These are phyloP conservation scores for Tetrao urogallus DNA, from an alignment of 2,113 vertebrate species.

Conservation along the genomic window DNA sequence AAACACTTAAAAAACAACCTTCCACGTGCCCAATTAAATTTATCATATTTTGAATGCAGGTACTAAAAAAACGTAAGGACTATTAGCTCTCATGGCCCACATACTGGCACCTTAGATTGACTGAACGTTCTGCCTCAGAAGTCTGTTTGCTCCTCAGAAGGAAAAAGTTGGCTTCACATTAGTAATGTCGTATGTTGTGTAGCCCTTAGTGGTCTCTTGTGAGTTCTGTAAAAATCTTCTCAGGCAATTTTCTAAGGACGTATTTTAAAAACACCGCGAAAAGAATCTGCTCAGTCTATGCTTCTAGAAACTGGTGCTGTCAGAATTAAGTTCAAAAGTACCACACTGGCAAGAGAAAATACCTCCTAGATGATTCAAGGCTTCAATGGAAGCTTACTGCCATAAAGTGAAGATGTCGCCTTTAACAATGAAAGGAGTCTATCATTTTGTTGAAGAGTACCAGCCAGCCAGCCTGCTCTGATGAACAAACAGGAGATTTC, in stretches of 20 bases:
- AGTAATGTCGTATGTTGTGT: neutral
- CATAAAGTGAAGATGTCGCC: neutral
- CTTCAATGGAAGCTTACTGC: neutral
- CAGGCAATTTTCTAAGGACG: neutral
- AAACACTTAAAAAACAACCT: neutral
- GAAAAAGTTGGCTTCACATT: neutral
- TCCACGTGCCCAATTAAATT: neutral
- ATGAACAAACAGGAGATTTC: neutral
- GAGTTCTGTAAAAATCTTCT: neutral
- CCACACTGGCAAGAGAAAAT: neutral
- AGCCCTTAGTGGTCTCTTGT: neutral
- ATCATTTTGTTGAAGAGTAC: neutral
- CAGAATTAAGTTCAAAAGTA: conserved; percentile 3
- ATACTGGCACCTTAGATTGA: neutral
- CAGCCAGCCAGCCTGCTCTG: neutral
- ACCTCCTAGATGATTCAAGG: neutral
- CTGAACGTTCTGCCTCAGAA: neutral
- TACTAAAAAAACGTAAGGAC: neutral
- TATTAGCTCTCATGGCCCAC: neutral
- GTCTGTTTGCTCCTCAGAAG: neutral
- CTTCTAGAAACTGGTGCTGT: neutral
- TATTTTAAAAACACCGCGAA: neutral
- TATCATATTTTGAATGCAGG: neutral
- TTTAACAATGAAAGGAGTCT: neutral
- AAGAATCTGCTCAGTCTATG: neutral